These are phyloP conservation scores for Ophiothrix spiculata DNA, from an alignment of 35 echinoderm and acorn worm genomes.

Conservation along the genomic window DNA sequence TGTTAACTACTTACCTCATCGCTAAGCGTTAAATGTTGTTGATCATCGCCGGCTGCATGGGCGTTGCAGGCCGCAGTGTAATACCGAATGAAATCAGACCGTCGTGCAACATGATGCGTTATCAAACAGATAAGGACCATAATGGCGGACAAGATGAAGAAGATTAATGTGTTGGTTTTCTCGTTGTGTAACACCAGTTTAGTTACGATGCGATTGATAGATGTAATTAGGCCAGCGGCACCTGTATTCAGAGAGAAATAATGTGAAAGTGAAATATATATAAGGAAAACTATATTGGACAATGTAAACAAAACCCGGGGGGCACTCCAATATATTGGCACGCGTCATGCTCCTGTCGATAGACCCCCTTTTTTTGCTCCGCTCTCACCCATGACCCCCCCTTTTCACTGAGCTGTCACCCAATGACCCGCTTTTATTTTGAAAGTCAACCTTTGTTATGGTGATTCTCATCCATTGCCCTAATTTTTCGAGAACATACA, in stretches of 20 bases:
- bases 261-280: too few species aligned
- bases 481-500: too few species aligned
- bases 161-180: conserved; percentile 62
- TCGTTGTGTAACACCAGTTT: conserved; percentile 60
- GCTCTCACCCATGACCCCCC: too few species aligned
- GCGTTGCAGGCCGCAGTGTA: conserved; percentile 38
- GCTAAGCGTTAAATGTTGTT: background rate
- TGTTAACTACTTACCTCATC: conserved; percentile 24
- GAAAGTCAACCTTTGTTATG: too few species aligned
- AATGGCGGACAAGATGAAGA: conserved; percentile 58
- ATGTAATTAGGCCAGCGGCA: conserved; percentile 68
- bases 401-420: too few species aligned
- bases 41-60: conserved; percentile 13
- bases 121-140: conserved; percentile 50
- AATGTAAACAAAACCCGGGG: too few species aligned
- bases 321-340: too few species aligned
- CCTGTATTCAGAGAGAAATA: conserved; percentile 18
- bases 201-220: conserved; percentile 69
- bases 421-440: too few species aligned
- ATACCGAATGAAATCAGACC: conserved; percentile 43
- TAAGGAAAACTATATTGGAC: too few species aligned
- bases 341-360: too few species aligned
- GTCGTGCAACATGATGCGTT: conserved; percentile 43
- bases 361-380: too few species aligned
- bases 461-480: too few species aligned